Evolutionary conservation across 2,888 invertebrate species (phyloP).

Genomic region (Epirrhoe tristata): DNA sequence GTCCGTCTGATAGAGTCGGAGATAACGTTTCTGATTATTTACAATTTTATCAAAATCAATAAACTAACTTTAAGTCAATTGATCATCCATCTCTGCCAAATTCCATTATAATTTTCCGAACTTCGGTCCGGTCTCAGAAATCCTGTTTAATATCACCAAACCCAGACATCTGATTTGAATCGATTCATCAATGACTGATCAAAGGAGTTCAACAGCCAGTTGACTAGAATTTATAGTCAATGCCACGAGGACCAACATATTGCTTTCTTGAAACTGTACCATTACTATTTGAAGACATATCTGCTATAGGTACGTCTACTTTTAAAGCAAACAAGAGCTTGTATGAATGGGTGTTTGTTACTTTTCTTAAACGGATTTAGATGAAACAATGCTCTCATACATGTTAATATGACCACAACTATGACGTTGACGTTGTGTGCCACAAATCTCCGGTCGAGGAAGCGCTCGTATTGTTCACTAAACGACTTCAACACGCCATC

Average conservation of each 20-base stretch:
- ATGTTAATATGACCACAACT: not conserved
- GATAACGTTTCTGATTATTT: not conserved
- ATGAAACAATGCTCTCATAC: not conserved
- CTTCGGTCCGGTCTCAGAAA: conserved; percentile 1
- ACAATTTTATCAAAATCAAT: no score
- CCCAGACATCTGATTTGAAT: not conserved
- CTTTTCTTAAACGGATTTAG: no score
- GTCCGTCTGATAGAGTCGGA: no score
- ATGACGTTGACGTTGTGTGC: not conserved
- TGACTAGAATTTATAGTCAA: not conserved
- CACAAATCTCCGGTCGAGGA: conserved; percentile 19
- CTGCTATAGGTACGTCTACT: no score
- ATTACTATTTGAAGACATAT: not conserved
- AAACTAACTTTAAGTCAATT: not conserved
- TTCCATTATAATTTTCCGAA: conserved; percentile 7
- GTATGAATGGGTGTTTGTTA: no score
- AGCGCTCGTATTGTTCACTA: conserved; percentile 12
- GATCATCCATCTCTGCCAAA: conserved; percentile 14
- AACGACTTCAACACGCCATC: conserved; percentile 2
- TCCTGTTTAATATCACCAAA: conserved; percentile 7
- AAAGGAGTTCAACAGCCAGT: not conserved
- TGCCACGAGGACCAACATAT: not conserved
- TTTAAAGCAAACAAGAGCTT: no score
- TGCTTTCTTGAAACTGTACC: not conserved
- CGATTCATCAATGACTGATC: conserved; percentile 19